A percentile compares a stretch with the other conserved stretches of the same genome.
These are phyloP conservation scores for Tachyglossus aculeatus DNA, from an alignment of 2,797 vertebrate species.

Conservation along the genomic window DNA sequence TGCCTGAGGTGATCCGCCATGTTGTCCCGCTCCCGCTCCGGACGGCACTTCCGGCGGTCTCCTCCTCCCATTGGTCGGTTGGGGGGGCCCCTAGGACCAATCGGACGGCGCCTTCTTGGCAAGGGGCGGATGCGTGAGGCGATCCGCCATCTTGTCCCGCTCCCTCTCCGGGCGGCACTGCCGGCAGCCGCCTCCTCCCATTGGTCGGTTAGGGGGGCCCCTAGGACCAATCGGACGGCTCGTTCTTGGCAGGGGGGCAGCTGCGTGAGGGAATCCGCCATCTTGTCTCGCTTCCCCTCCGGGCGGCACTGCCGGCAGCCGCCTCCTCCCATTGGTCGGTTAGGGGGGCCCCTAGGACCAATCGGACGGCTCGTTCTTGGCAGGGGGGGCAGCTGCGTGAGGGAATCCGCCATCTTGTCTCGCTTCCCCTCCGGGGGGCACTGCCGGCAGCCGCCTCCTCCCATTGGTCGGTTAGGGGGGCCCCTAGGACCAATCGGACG, in stretches of 20 bases:
- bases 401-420: not conserved
- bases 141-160: no score
- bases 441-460: not conserved
- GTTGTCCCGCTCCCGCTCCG: not conserved
- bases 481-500: slow-evolving; percentile 13
- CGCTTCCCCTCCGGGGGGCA: no score
- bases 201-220: accelerated
- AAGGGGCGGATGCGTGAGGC: not conserved
- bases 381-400: accelerated
- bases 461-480: not conserved
- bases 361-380: not conserved
- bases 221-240: slow-evolving; percentile 18
- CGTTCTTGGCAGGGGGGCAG: not conserved
- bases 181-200: not conserved
- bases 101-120: not conserved
- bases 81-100: not conserved
- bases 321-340: not conserved
- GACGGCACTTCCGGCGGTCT: not conserved
- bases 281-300: no score
- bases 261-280: accelerated
- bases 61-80: not conserved
- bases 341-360: not conserved
- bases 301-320: not conserved
- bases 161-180: no score
- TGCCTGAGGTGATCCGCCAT: slow-evolving; percentile 96